Conservation (phyloP, 2,797 vertebrate species). For the Pseudochaenichthys georgianus region DNA sequence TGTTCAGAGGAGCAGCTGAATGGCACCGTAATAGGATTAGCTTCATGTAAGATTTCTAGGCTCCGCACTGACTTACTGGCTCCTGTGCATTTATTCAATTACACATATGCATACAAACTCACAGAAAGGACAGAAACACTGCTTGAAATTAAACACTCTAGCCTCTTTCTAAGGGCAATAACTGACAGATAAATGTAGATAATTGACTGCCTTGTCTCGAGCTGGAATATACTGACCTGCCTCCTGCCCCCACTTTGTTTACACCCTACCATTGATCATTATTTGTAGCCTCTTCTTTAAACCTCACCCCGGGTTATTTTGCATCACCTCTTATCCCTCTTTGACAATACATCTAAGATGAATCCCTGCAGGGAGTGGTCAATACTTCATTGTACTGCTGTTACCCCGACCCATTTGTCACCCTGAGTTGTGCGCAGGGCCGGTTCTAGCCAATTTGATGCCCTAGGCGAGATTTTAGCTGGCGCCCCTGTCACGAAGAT, state of each 20-base stretch:
- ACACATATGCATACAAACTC: neutral
- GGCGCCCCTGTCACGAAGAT: too few relatives aligned
- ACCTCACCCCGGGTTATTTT: slow-evolving; percentile 18
- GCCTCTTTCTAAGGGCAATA: slow-evolving; percentile 3
- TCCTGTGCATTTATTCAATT: slow-evolving; percentile 33
- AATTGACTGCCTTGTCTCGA: slow-evolving; percentile 8
- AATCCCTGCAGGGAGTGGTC: slow-evolving; percentile 25
- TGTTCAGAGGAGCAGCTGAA: slow-evolving; percentile 13
- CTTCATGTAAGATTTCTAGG: slow-evolving; percentile 34
- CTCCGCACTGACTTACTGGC: slow-evolving; percentile 16
- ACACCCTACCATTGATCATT: slow-evolving; percentile 30
- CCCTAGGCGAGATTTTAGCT: too few relatives aligned
- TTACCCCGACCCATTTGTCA: slow-evolving; percentile 44
- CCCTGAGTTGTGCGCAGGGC: slow-evolving; percentile 4
- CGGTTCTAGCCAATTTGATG: too few relatives aligned
- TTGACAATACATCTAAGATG: slow-evolving; percentile 38
- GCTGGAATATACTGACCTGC: slow-evolving; percentile 8
- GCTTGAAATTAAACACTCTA: neutral
- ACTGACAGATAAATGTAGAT: slow-evolving; percentile 2
- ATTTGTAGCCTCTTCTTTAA: slow-evolving; percentile 30
- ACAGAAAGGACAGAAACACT: neutral
- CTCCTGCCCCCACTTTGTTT: slow-evolving; percentile 33
- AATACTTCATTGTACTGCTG: slow-evolving; percentile 48
- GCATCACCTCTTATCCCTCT: slow-evolving; percentile 8
- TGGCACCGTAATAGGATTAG: slow-evolving; percentile 47